Base-by-base conservation (phyloP, 1,140 invertebrate species). In the Watersipora subatra region DNA sequence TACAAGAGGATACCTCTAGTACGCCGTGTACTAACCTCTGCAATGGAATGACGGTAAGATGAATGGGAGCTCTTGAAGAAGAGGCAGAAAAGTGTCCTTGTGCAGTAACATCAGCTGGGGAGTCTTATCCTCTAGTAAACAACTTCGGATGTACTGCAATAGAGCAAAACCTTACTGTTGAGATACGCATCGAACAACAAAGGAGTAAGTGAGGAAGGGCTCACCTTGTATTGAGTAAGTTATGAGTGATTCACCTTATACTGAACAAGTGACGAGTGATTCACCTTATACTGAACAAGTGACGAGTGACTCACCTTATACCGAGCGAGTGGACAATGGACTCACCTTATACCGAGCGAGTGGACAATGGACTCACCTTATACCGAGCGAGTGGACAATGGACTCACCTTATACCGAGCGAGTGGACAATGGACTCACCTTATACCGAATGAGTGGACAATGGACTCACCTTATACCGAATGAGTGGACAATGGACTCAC, bases 21-120 rank as follows among this genome's bases (percentile, higher is more conserved):
- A n/a, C n/a, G n/a, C n/a, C n/a, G n/a, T n/a, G n/a, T n/a, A n/a
- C n/a, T 66, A 64, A 74, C 75, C 75, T 76, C 74, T 78, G 64
- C 79, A 73, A 30, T 78, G 75, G 69, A 82, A 84, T 1, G 77
- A 75, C 22, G 82, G 83, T 62, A 79, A 72, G 20, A 72, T 72
- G 67, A 82, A 81, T n/a, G 70, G 68, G 59, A 72, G 73, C 20
- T 73, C 71, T 2, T 79, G 77, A 25, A 84, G 65, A 20, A 72
- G 73, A 7, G 68, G 68, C 71, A 79, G 80, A 3, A 85, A 74
- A 59, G 72, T 72, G 58, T 83, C 76, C 61, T 78, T 81, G 0
- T 79, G 78, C 67, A 84, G 75, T 26, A 85, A 68, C 78, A 84
- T 81, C 55, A 85, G 72, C 65, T 84, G 78, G 24, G 84, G 83